A percentile compares a stretch with the other conserved stretches of the same genome.
Conservation (phyloP, 1,140 invertebrate genomes). For the Phortica variegata region DNA sequence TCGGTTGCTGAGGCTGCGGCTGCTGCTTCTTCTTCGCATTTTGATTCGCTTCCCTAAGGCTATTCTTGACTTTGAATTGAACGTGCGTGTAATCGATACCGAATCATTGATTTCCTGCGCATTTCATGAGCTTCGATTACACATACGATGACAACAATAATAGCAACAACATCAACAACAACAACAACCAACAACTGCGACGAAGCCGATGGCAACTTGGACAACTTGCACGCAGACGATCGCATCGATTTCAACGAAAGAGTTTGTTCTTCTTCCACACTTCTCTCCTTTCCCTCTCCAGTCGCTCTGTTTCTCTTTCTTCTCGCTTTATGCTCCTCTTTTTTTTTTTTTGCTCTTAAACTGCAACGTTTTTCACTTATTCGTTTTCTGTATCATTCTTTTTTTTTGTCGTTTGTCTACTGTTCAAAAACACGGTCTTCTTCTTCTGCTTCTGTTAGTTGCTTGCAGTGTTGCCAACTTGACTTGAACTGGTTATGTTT, state of each 20-base stretch:
- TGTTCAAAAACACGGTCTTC: too few relatives aligned
- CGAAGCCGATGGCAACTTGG: constrained; percentile 9
- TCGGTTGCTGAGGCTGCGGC: constrained; percentile 3
- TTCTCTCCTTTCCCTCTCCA: background rate
- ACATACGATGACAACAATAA: constrained; percentile 7
- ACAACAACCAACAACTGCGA: constrained; percentile 1
- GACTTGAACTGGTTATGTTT: constrained; percentile 47
- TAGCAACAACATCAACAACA: background rate
- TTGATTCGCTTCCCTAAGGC: background rate
- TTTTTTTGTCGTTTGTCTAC: too few relatives aligned
- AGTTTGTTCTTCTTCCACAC: background rate
- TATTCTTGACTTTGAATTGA: constrained; percentile 7
- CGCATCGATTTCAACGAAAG: constrained; percentile 48
- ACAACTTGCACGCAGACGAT: constrained; percentile 13
- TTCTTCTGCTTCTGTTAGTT: background rate
- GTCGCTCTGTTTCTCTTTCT: background rate
- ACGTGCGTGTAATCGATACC: constrained; percentile 50
- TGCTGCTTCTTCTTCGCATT: background rate
- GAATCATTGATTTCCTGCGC: constrained; percentile 55
- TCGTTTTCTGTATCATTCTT: constrained; percentile 6
- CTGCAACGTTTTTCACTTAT: background rate
- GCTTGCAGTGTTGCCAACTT: constrained; percentile 31
- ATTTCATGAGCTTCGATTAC: constrained; percentile 50
- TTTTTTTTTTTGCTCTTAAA: too few relatives aligned
- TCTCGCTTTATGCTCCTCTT: too few relatives aligned